Evolutionary conservation across 2,113 vertebrate species (phyloP).

Genomic region (Bubo scandiacus): DNA sequence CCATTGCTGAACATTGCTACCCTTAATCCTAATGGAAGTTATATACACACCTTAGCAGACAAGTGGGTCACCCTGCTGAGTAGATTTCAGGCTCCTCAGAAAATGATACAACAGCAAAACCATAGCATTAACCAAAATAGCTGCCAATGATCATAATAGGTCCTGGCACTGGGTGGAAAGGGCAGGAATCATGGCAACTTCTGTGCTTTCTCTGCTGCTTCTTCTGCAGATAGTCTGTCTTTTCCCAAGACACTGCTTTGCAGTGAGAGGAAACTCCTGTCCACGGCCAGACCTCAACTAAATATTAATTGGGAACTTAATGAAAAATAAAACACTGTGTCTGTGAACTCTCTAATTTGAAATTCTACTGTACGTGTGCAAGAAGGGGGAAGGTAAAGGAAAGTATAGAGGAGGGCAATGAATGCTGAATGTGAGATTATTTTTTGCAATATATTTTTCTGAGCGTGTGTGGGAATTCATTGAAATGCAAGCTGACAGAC

Average conservation of each 20-base stretch:
- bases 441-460: not conserved
- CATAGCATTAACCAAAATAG: not conserved
- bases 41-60: not conserved
- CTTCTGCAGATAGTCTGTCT: not conserved
- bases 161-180: not conserved
- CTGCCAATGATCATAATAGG: not conserved
- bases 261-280: not conserved
- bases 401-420: not conserved
- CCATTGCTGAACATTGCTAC: not conserved
- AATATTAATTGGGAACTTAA: not conserved
- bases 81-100: not conserved
- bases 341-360: not conserved
- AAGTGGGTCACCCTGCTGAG: constrained; percentile 17
- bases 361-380: not conserved
- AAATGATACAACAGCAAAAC: not conserved
- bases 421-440: not conserved
- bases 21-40: constrained; percentile 19
- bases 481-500: not conserved
- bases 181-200: not conserved
- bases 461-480: not conserved
- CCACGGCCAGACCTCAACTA: not conserved
- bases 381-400: not conserved
- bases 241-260: not conserved
- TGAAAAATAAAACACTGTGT: not conserved
- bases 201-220: not conserved